Evolutionary conservation across 2,113 vertebrate genomes (phyloP).

Genomic region (Otolemur garnettii): DNA sequence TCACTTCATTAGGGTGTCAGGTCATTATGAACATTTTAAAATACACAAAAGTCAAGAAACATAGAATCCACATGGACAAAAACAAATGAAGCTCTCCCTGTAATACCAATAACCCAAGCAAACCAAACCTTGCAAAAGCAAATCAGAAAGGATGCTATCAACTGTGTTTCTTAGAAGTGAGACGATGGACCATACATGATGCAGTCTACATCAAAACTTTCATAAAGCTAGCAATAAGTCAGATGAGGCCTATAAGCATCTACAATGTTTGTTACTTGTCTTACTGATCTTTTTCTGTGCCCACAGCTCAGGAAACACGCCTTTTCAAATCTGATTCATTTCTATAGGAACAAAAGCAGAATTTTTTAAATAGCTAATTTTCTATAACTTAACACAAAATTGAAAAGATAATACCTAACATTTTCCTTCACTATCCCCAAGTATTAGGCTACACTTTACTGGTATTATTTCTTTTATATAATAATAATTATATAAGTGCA

Average conservation of each 20-base stretch:
- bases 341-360: background rate
- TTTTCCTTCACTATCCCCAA: background rate
- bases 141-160: too few relatives aligned
- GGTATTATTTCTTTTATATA: background rate
- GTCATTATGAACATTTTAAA: too few relatives aligned
- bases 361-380: background rate
- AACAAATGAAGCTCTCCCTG: too few relatives aligned
- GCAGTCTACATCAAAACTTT: too few relatives aligned
- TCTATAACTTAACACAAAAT: background rate
- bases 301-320: background rate
- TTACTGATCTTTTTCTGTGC: background rate
- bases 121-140: too few relatives aligned
- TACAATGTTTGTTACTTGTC: background rate
- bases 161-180: too few relatives aligned
- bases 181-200: too few relatives aligned
- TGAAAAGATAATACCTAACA: background rate
- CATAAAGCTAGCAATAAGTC: background rate
- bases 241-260: background rate
- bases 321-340: conserved; percentile 4
- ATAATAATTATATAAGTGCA: too few relatives aligned
- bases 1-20: background rate
- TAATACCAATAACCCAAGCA: too few relatives aligned
- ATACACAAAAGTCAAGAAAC: too few relatives aligned
- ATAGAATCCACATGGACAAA: too few relatives aligned
- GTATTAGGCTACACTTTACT: background rate